Evolutionary conservation across 23 tunicate species (phyloP), one percentile per base, ranked within the genome.

Genomic region (Ascidia mentula): DNA sequence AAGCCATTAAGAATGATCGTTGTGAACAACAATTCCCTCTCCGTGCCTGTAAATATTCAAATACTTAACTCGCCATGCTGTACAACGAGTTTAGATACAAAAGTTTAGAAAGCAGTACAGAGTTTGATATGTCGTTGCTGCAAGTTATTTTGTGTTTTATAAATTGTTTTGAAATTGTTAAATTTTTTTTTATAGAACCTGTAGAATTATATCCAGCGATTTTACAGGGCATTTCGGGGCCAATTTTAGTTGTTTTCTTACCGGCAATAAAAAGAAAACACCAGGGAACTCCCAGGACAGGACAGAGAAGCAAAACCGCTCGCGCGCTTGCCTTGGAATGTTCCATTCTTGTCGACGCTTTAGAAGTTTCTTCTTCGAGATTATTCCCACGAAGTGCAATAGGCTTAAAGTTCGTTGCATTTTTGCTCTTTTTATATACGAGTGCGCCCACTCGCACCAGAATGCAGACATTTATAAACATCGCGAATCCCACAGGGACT

Each of bases 251-350:
- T n/a, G n/a, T 70, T 26, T 0, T 45, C 34, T 46, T 77, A 77
- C 81, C 81, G 31, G 53, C 81, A 6, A 77, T 28, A 36, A 40
- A 42, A 40, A 59, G 36, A 40, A 45, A 34, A 40, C 46, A 28
- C 81, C 81, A 77, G 8, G 81, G 81, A 28, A 77, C 69, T 9
- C 81, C 59, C 33, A 77, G 34, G 3, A 77, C 81, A 6, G 81
- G 81, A 6, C 45, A 69, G 34, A 77, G 53, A n/a, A 77, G 26
- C 18, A 45, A 31, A 45, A 34, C 59, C 9, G 53, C 37, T n/a
- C 53, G 46, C 33, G 53, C 65, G 13, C 65, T 40, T n/a, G 81
- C 46, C 18, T n/a, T 42, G 12, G 34, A 20, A 45, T 45, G 46
- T 0, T 12, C 24, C 9, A 32, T 3, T 53, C 24, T 28, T 53